These are phyloP conservation scores for Thumatha senex DNA, from an alignment of 2,888 invertebrate species.

Conservation along the genomic window DNA sequence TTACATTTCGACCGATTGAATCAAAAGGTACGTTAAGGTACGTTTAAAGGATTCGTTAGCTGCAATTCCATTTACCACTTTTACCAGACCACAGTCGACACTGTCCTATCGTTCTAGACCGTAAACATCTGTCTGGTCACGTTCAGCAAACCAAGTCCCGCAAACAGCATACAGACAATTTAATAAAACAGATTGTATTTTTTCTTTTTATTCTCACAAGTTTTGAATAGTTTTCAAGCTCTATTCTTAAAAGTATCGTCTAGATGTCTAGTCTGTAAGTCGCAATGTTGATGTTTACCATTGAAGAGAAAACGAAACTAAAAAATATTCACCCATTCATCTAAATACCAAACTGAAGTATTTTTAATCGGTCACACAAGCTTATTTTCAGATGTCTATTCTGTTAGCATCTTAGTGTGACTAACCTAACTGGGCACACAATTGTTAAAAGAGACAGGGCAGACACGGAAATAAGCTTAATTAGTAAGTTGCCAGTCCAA, in stretches of 20 bases:
- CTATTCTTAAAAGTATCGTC: slow-evolving; percentile 37
- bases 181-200: slow-evolving; percentile 65
- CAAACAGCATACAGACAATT: slow-evolving; percentile 68
- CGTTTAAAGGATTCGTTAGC: slow-evolving; percentile 42
- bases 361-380: slow-evolving; percentile 4
- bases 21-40: slow-evolving; percentile 14
- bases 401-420: slow-evolving; percentile 28
- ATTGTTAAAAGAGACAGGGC: slow-evolving; percentile 67
- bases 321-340: slow-evolving; percentile 12
- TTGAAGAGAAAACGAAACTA: slow-evolving; percentile 20
- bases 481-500: slow-evolving; percentile 73
- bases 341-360: slow-evolving; percentile 4
- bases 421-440: slow-evolving; percentile 43
- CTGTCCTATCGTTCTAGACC: slow-evolving; percentile 53
- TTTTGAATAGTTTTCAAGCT: slow-evolving; percentile 51
- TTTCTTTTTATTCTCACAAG: slow-evolving; percentile 59
- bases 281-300: slow-evolving; percentile 45
- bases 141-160: slow-evolving; percentile 75
- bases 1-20: slow-evolving; percentile 13
- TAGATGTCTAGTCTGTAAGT: slow-evolving; percentile 57
- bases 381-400: slow-evolving; percentile 8
- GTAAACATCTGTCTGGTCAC: slow-evolving; percentile 74
- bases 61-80: slow-evolving; percentile 50
- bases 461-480: slow-evolving; percentile 76
- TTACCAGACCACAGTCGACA: slow-evolving; percentile 55